Percentiles rank a stretch among this genome's conserved stretches.
Conservation (phyloP, 2,797 vertebrate species). For the Columba guinea region DNA sequence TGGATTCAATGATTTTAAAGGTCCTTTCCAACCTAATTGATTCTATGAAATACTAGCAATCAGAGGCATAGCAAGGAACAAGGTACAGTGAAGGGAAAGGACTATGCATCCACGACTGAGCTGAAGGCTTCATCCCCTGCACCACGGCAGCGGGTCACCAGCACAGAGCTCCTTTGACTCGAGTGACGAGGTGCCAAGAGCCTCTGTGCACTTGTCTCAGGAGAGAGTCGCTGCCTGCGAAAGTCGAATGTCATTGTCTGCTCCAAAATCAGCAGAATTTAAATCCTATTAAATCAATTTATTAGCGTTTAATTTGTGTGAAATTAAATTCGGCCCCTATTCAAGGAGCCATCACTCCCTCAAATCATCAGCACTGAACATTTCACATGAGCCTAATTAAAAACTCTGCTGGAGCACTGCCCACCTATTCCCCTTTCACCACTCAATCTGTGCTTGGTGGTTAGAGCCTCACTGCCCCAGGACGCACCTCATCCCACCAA, state of each 20-base stretch:
- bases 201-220: neutral
- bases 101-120: fast-evolving
- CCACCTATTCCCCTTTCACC: conserved; percentile 14
- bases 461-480: neutral
- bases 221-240: fast-evolving
- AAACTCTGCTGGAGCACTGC: conserved; percentile 54
- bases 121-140: neutral
- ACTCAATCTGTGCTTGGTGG: neutral
- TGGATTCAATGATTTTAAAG: too few relatives aligned
- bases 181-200: neutral
- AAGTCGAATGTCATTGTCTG: conserved; percentile 55
- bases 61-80: neutral
- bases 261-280: conserved; percentile 62
- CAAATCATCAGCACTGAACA: conserved; percentile 62
- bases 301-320: conserved; percentile 75
- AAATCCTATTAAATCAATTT: conserved; percentile 76
- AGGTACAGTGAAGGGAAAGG: neutral
- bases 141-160: neutral
- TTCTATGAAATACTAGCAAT: neutral
- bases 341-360: conserved; percentile 67
- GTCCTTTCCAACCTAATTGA: too few relatives aligned
- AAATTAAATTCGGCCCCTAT: conserved; percentile 75
- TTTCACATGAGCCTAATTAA: conserved; percentile 67
- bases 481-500: neutral
- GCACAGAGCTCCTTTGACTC: neutral